phyloP scores from a whole-genome alignment of 2,797 vertebrate genomes.

The Acanthis flammea region DNA sequence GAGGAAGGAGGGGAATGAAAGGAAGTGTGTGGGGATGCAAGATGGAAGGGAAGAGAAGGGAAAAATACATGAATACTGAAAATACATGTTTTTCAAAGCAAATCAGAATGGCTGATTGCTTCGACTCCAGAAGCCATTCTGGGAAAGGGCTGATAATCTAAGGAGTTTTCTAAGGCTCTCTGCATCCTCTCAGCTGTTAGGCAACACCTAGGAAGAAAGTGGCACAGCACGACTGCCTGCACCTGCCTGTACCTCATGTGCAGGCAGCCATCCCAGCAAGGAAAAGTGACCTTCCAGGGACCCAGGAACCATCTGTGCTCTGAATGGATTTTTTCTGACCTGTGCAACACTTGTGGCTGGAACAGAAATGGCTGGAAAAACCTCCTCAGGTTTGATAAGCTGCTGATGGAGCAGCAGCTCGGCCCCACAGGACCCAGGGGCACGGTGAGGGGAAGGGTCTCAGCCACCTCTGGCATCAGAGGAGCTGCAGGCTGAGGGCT shows the following conservation, averaged over 20 bases:
- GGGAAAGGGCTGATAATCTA: not conserved
- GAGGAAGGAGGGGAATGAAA: constrained; percentile 3
- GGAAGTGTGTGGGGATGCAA: constrained; percentile 30
- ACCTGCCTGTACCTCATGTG: not conserved
- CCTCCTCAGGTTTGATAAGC: not conserved
- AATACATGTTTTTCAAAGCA: not conserved
- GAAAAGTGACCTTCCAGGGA: accelerated
- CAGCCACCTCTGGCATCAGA: accelerated
- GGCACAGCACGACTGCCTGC: not conserved
- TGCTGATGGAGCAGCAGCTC: accelerated
- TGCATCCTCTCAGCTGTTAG: not conserved
- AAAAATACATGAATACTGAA: not conserved
- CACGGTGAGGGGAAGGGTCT: not conserved
- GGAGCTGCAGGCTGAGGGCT: not conserved
- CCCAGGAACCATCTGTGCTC: not conserved
- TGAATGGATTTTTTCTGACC: not conserved
- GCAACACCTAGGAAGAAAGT: not conserved
- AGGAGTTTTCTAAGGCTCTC: not conserved
- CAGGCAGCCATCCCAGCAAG: not conserved
- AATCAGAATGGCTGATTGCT: not conserved
- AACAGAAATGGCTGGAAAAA: not conserved
- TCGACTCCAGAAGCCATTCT: not conserved
- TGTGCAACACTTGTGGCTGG: accelerated
- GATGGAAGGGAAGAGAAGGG: not conserved
- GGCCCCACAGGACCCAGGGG: accelerated